Conservation (phyloP, 2,113 vertebrate species). For the Furnarius figulus region DNA sequence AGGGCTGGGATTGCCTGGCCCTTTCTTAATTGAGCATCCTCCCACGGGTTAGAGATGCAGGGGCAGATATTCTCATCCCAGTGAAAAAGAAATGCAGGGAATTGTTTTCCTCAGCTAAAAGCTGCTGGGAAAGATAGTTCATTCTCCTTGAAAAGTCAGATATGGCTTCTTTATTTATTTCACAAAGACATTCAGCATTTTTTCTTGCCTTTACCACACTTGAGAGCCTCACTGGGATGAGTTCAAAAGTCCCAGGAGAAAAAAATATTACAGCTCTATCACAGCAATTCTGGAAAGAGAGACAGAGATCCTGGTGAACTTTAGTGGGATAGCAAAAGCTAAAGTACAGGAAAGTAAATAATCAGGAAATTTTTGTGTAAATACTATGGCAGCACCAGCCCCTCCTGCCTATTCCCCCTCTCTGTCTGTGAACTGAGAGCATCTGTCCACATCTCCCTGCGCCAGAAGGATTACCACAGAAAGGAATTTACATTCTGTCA, state of each 20-base stretch:
- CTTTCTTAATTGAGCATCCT: not conserved
- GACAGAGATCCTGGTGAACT: not conserved
- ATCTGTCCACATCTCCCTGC: slow-evolving; percentile 48
- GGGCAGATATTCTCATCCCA: not conserved
- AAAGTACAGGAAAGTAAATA: not conserved
- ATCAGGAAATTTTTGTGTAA: not conserved
- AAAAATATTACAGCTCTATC: not conserved
- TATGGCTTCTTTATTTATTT: not conserved
- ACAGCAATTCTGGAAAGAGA: not conserved
- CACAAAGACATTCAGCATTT: not conserved
- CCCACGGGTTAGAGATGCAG: rapidly evolving
- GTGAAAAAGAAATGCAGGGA: not conserved
- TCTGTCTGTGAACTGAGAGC: not conserved
- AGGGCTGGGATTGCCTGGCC: not conserved
- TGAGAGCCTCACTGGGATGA: not conserved
- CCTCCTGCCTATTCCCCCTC: not conserved
- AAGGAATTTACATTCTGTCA: slow-evolving; percentile 60
- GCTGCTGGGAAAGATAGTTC: not conserved
- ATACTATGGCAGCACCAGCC: not conserved
- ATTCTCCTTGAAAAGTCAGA: not conserved
- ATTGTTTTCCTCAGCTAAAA: not conserved
- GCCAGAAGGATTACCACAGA: slow-evolving; percentile 49
- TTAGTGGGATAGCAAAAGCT: not conserved
- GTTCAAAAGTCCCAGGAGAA: not conserved
- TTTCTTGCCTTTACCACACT: not conserved